phyloP scores from a whole-genome alignment of 1,140 invertebrate genomes.

The Musca vetustissima region DNA sequence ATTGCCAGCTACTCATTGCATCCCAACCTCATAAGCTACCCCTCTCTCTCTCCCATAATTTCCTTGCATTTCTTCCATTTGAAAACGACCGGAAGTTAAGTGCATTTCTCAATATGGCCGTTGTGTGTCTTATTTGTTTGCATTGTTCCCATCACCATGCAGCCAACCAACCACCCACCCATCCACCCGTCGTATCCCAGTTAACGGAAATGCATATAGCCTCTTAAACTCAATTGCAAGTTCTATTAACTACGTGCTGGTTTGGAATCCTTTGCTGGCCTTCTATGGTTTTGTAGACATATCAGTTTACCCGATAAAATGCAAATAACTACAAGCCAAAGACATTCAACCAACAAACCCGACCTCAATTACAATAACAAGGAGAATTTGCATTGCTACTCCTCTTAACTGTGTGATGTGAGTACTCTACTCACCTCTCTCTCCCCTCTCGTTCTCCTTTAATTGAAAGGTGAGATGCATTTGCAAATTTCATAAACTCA shows the following conservation, averaged over 20 bases:
- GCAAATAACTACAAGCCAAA: conserved; percentile 18
- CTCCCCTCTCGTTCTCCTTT: no score
- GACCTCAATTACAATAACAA: background rate
- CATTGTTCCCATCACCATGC: background rate
- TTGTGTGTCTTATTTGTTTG: conserved; percentile 2
- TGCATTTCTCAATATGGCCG: conserved; percentile 31
- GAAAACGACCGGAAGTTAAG: conserved; percentile 52
- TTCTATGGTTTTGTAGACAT: background rate
- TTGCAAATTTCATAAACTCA: conserved; percentile 16
- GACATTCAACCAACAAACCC: background rate
- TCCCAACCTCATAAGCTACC: conserved; percentile 25
- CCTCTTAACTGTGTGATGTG: background rate
- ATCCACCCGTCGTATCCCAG: background rate
- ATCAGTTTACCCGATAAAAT: conserved; percentile 22
- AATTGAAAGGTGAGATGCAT: conserved; percentile 31
- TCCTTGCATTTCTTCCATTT: conserved; percentile 30
- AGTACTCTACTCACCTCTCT: no score
- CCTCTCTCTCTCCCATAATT: no score
- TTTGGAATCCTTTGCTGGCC: background rate
- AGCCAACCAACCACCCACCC: background rate
- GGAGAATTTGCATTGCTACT: no score
- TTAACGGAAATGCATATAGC: background rate
- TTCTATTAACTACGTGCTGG: conserved; percentile 26
- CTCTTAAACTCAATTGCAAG: background rate
- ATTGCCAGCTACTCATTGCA: conserved; percentile 15